These are phyloP conservation scores for Trogon melanurus DNA, from an alignment of 2,113 vertebrate species.

Conservation along the genomic window DNA sequence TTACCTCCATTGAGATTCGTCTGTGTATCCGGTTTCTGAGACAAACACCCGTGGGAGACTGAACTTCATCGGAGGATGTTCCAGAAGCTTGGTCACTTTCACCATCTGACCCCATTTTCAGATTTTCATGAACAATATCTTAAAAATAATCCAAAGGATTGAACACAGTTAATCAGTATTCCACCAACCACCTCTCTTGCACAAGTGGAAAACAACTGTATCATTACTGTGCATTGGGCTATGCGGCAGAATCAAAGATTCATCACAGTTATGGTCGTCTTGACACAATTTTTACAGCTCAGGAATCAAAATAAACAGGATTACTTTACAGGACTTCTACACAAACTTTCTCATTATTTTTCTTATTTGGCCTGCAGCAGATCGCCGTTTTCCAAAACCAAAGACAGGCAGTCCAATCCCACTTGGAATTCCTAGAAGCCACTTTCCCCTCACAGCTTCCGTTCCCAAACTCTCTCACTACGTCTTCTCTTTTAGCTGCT, in stretches of 20 bases:
- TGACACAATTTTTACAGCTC: not conserved
- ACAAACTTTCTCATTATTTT: not conserved
- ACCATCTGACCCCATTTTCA: constrained; percentile 99
- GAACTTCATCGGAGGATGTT: constrained; percentile 97
- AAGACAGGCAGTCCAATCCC: not conserved
- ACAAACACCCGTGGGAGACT: constrained; percentile 96
- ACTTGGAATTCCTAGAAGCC: not conserved
- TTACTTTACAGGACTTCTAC: not conserved
- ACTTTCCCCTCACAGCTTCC: not conserved
- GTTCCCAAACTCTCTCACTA: not conserved
- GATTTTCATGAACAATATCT: constrained; percentile 99
- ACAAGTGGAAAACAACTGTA: not conserved
- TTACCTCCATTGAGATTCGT: constrained; percentile 98
- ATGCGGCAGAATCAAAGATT: not conserved
- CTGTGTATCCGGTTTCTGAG: constrained; percentile 92
- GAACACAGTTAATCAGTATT: not conserved
- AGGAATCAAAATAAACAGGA: not conserved
- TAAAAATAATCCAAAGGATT: constrained; percentile 37
- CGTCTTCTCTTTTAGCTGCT: not conserved
- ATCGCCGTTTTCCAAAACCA: not conserved
- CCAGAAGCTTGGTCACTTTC: constrained; percentile 99
- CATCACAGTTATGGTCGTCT: not conserved
- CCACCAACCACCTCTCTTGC: not conserved
- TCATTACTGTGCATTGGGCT: not conserved
- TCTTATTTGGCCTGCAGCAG: not conserved